Evolutionary conservation across 2,888 invertebrate species (phyloP).

Genomic region (Lobophora halterata): DNA sequence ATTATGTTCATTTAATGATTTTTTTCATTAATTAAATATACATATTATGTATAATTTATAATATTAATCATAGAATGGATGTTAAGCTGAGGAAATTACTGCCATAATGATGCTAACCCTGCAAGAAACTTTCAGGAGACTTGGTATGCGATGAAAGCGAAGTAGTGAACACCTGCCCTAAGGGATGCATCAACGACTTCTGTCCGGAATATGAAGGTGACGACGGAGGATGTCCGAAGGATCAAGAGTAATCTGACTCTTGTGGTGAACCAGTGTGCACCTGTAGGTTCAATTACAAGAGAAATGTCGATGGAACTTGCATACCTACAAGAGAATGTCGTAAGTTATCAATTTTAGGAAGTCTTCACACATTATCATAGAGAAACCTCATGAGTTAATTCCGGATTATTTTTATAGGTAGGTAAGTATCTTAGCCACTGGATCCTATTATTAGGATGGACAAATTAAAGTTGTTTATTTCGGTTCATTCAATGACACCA

Average conservation of each 20-base stretch:
- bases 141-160: conserved; percentile 21
- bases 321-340: conserved; percentile 41
- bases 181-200: conserved; percentile 11
- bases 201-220: conserved; percentile 19
- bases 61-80: no score
- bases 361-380: not conserved
- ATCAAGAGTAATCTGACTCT: not conserved
- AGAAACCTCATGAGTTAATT: no score
- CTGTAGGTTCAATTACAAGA: conserved; percentile 42
- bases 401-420: no score
- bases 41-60: no score
- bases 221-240: conserved; percentile 8
- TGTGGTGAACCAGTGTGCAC: conserved; percentile 35
- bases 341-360: conserved; percentile 33
- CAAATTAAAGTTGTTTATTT: no score
- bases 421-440: no score
- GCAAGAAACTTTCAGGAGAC: conserved; percentile 25
- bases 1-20: no score
- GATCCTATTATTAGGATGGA: no score
- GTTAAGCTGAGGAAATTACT: no score
- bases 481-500: no score
- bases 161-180: conserved; percentile 13
- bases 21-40: no score
- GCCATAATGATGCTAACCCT: no score
- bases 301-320: conserved; percentile 36